A percentile compares a stretch with the other conserved stretches of the same genome.
phyloP scores from a whole-genome alignment of 2,888 invertebrate genomes.

The Lampropteryx suffumata region DNA sequence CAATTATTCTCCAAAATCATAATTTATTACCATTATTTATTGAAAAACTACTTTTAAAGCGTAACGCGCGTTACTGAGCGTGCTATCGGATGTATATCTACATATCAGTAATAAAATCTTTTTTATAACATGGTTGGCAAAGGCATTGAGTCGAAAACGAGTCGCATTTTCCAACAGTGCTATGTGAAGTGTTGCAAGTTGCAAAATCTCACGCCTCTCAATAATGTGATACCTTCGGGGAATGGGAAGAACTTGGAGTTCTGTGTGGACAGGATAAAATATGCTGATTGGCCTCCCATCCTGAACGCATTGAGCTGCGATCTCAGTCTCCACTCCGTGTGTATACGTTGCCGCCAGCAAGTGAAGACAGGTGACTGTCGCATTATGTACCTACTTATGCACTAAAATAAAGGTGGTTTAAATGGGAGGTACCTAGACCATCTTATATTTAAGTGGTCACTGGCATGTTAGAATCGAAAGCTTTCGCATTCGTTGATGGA shows the following conservation, averaged over 20 bases:
- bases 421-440: too few relatives aligned
- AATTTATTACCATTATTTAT: constrained; percentile 47
- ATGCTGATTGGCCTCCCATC: constrained; percentile 90
- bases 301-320: constrained; percentile 88
- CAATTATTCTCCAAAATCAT: constrained; percentile 53
- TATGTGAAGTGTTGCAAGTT: constrained; percentile 78
- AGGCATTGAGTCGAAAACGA: constrained; percentile 63
- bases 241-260: constrained; percentile 85
- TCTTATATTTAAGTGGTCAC: too few relatives aligned
- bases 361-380: constrained; percentile 65
- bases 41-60: constrained; percentile 41
- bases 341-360: constrained; percentile 84
- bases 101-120: constrained; percentile 40
- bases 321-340: constrained; percentile 86
- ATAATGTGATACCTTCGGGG: constrained; percentile 64
- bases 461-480: too few relatives aligned
- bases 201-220: constrained; percentile 72
- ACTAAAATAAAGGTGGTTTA: too few relatives aligned
- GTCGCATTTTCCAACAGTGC: constrained; percentile 76
- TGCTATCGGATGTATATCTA: constrained; percentile 52
- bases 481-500: too few relatives aligned
- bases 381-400: neutral
- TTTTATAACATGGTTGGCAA: constrained; percentile 70
- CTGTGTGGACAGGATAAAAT: constrained; percentile 88
- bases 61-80: constrained; percentile 41